phyloP scores from a whole-genome alignment of 2,113 vertebrate genomes.

The Zosterops pallidus region DNA sequence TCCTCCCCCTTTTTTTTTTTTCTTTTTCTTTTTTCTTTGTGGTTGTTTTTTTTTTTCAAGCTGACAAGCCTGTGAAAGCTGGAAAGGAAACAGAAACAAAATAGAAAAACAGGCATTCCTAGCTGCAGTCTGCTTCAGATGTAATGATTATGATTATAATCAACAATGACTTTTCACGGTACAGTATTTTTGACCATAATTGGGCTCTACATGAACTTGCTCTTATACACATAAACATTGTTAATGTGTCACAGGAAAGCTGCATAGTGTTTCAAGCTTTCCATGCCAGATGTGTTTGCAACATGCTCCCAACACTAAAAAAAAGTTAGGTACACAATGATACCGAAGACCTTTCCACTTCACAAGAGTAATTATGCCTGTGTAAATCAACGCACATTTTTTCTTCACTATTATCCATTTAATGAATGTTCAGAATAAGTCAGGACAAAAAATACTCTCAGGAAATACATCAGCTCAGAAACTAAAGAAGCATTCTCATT shows the following conservation, averaged over 20 bases:
- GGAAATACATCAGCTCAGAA: background rate
- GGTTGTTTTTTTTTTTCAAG: background rate
- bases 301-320: background rate
- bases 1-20: background rate
- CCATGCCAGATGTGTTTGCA: background rate
- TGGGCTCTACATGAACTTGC: background rate
- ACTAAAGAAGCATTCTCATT: background rate
- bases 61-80: background rate
- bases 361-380: background rate
- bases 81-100: background rate
- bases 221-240: background rate
- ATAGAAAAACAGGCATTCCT: background rate
- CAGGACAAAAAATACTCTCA: background rate
- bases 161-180: background rate
- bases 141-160: background rate
- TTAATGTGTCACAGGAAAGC: background rate
- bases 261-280: background rate
- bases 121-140: background rate
- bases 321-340: background rate
- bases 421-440: background rate
- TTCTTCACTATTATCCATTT: background rate
- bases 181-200: background rate
- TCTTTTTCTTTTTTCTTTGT: background rate
- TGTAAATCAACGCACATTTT: rapidly evolving
- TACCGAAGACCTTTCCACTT: background rate